A percentile compares a stretch with the other conserved stretches of the same genome.
phyloP scores from a whole-genome alignment of 53 echinoderm and acorn worm species.

The Astropecten irregularis region DNA sequence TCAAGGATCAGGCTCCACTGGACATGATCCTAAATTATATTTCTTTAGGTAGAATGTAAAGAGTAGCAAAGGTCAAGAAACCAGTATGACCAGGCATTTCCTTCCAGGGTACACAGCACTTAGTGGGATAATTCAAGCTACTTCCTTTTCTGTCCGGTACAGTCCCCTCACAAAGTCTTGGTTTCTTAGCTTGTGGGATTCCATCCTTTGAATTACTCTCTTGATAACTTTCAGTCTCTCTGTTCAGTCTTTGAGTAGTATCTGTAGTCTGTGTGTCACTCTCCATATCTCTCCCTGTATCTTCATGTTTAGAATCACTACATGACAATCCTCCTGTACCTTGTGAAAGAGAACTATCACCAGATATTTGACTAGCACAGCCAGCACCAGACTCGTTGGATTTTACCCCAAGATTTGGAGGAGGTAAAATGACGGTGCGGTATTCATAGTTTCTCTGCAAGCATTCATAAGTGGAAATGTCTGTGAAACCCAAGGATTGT shows the following conservation, averaged over 20 bases:
- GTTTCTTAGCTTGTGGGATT: constrained; percentile 12
- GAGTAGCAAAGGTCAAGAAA: constrained; percentile 86
- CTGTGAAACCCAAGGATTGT: constrained; percentile 67
- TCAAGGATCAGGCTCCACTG: no score
- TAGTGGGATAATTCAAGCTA: constrained; percentile 6
- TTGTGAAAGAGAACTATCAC: neutral
- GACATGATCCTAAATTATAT: neutral
- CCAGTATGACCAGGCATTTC: constrained; percentile 89
- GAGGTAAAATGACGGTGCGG: constrained; percentile 66
- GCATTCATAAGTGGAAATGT: constrained; percentile 82
- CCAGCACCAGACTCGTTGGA: neutral
- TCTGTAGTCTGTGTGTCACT: neutral
- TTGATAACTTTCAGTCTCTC: neutral
- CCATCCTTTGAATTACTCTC: neutral
- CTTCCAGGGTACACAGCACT: constrained; percentile 69
- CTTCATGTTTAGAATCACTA: neutral
- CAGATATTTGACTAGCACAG: neutral
- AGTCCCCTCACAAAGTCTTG: neutral
- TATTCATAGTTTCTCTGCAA: constrained; percentile 76
- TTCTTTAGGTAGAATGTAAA: constrained; percentile 28
- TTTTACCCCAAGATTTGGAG: constrained; percentile 67
- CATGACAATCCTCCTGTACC: neutral
- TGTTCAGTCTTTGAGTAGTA: neutral
- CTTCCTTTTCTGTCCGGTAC: constrained; percentile 28
- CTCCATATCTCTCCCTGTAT: neutral